phyloP scores from a whole-genome alignment of 2,797 vertebrate genomes.

The Cossypha dichroa region DNA sequence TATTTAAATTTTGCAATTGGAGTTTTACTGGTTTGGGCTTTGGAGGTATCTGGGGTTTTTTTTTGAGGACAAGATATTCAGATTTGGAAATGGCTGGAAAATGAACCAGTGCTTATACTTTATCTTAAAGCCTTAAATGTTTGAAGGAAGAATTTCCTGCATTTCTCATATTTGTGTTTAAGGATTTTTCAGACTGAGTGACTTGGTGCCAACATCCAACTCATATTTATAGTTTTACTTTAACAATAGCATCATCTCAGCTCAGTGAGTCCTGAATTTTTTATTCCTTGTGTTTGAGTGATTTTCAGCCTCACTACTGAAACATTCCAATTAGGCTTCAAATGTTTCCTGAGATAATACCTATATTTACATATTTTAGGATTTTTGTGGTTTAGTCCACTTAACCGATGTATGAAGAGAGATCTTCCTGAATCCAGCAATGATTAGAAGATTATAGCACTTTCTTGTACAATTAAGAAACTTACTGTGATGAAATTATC shows the following conservation, averaged over 20 bases:
- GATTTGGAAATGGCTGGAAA: neutral
- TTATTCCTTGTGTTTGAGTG: neutral
- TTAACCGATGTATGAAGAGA: neutral
- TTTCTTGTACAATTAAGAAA: neutral
- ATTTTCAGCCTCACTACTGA: neutral
- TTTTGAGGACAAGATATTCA: neutral
- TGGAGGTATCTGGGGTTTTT: neutral
- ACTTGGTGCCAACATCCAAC: neutral
- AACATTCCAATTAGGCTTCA: neutral
- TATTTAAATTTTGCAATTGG: neutral
- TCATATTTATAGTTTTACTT: neutral
- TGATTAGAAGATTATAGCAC: neutral
- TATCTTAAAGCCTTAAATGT: neutral
- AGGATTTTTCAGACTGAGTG: neutral
- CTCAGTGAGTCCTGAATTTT: neutral
- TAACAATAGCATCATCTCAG: neutral
- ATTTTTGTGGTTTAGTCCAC: neutral
- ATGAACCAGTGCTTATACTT: neutral
- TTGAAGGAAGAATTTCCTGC: neutral
- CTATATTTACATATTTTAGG: neutral
- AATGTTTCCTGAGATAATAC: neutral
- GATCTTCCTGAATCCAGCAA: neutral
- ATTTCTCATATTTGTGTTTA: neutral
- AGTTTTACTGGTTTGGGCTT: neutral
- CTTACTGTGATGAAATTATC: neutral